A percentile compares a stretch with the other conserved stretches of the same genome.
Conservation (phyloP, 2,888 invertebrate genomes). For the Odontomyia ornata region DNA sequence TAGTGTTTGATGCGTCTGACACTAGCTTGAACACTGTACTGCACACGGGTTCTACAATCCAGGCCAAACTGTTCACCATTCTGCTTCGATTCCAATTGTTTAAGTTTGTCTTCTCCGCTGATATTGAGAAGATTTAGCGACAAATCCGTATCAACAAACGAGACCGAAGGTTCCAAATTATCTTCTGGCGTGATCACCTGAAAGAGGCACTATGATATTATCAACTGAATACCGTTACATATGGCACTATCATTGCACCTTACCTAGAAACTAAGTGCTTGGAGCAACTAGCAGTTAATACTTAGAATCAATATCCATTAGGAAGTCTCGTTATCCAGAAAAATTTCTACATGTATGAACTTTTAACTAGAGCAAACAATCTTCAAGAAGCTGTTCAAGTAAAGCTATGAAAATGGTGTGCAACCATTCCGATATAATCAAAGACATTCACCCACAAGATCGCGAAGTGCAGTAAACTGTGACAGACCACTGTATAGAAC, state of each 20-base stretch:
- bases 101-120: background rate
- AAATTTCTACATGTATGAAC: slow-evolving; percentile 64
- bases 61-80: background rate
- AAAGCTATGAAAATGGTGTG: slow-evolving; percentile 29
- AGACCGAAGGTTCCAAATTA: no score
- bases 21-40: background rate
- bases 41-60: background rate
- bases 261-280: slow-evolving; percentile 60
- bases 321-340: no score
- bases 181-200: slow-evolving; percentile 59
- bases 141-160: slow-evolving; percentile 52
- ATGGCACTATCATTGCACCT: no score
- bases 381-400: background rate
- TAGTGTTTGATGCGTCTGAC: background rate
- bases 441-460: no score
- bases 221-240: no score
- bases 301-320: slow-evolving; percentile 66
- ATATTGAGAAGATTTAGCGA: background rate
- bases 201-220: slow-evolving; percentile 58
- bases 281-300: slow-evolving; percentile 63
- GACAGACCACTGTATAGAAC: no score
- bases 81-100: background rate
- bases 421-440: background rate
- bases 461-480: no score
- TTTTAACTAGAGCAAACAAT: no score